Evolutionary conservation across 1,140 invertebrate genomes (phyloP).

Genomic region (Ceratosolen fusciceps): DNA sequence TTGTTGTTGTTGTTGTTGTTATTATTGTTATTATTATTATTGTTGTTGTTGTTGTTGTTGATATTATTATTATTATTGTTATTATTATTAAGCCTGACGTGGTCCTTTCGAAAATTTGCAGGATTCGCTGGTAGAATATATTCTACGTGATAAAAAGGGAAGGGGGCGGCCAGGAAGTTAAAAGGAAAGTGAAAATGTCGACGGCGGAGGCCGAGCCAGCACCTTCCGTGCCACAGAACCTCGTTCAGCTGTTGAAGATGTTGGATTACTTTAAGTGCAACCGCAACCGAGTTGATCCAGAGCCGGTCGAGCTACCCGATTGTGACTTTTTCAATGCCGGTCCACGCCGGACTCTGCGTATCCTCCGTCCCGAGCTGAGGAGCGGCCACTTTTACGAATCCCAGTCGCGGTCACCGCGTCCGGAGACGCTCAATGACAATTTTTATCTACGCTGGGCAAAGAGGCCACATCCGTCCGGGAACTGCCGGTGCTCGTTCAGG

Average conservation of each 20-base stretch:
- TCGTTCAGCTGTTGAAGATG: slow-evolving; percentile 62
- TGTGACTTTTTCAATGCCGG: slow-evolving; percentile 66
- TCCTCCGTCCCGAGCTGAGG: slow-evolving; percentile 58
- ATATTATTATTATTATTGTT: too few relatives aligned
- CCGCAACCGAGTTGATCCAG: slow-evolving; percentile 59
- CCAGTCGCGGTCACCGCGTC: slow-evolving; percentile 56
- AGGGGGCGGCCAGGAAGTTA: neutral
- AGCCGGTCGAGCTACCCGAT: slow-evolving; percentile 60
- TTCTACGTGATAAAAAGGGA: neutral
- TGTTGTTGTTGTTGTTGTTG: too few relatives aligned
- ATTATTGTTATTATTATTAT: too few relatives aligned
- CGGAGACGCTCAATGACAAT: slow-evolving; percentile 66
- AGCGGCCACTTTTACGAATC: slow-evolving; percentile 61
- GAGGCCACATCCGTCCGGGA: slow-evolving; percentile 64
- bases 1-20: too few relatives aligned
- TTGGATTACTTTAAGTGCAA: slow-evolving; percentile 54
- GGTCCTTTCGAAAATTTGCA: too few relatives aligned
- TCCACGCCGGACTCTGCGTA: slow-evolving; percentile 61
- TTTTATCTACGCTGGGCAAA: slow-evolving; percentile 65
- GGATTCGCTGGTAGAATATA: neutral
- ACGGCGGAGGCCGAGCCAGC: neutral
- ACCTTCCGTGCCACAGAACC: neutral
- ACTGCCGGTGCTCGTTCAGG: slow-evolving; percentile 67
- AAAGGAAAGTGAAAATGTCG: neutral
- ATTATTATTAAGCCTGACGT: too few relatives aligned